Percentiles rank a stretch among this genome's conserved stretches.
Evolutionary conservation across 2,113 vertebrate genomes (phyloP).

Genomic region (Sialia sialis): DNA sequence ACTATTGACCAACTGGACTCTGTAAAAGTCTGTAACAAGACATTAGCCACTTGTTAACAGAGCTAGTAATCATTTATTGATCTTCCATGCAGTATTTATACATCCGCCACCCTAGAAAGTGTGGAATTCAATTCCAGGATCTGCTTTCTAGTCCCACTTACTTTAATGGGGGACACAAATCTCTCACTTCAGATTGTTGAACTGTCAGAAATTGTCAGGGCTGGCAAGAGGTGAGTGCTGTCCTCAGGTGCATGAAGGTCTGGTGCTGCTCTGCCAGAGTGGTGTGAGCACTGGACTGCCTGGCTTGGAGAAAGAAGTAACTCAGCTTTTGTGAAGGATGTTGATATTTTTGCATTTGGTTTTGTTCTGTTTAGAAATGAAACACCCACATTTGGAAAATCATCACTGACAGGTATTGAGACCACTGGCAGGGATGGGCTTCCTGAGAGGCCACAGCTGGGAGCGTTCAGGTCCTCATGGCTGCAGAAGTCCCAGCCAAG

Average conservation of each 20-base stretch:
- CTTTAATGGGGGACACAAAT: constrained; percentile 24
- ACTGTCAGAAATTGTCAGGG: constrained; percentile 2
- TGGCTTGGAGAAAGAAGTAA: background rate
- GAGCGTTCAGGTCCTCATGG: background rate
- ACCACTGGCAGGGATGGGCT: background rate
- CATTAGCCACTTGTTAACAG: constrained; percentile 65
- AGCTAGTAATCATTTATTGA: constrained; percentile 64
- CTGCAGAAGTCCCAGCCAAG: background rate
- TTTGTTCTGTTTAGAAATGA: background rate
- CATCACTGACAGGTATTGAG: background rate
- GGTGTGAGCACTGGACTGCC: background rate
- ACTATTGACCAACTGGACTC: constrained; percentile 61
- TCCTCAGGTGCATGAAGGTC: background rate
- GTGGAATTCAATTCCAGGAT: constrained; percentile 53
- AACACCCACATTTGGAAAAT: background rate
- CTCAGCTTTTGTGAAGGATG: background rate
- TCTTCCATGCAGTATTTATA: constrained; percentile 58
- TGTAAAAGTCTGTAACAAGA: constrained; percentile 53
- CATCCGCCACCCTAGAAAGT: constrained; percentile 55
- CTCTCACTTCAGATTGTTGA: background rate
- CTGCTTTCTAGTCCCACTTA: constrained; percentile 38
- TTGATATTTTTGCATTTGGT: background rate
- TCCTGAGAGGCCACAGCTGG: background rate
- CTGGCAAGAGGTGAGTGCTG: background rate
- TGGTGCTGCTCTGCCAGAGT: background rate